Base-by-base conservation (phyloP, 2,113 vertebrate genomes). In the Dipodomys ordii region DNA sequence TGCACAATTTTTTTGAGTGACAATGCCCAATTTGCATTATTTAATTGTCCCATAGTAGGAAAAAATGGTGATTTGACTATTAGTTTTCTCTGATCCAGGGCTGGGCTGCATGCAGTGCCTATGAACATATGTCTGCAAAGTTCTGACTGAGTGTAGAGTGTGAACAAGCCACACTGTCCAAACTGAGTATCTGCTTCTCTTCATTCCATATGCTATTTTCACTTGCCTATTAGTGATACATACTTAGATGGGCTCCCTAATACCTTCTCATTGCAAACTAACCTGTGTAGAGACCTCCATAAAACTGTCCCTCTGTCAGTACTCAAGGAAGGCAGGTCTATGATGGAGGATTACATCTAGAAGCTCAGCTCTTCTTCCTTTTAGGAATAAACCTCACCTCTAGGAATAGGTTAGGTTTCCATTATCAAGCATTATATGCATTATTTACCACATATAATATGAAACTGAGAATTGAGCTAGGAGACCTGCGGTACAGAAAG, bases 201-300 rank as follows among this genome's bases (percentile, higher is more conserved):
- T 96, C 87, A 92, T 90, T 95, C 95, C 97, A 97, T 96, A 97
- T 97, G 97, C 83, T 98, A 94, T 92, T 85, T 97, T 96, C 94
- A 89, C 89, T 97, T 85, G 95, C 96, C 97, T 97, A 95, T 95
- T 97, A 95, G 95, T 0, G 22, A 97, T 96, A 97, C 91, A 94
- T 84, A 91, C 94, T 96, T 95, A 94, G 94, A 97, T 96, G 95
- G 96, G 92, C 94, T 97, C 95, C 94, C 97, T 95, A 96, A 94
- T 93, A 95, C 95, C 97, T 97, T 73, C 94, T 97, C 92, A 92
- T 97, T 97, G 97, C 93, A 98, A 98, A 97, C 91, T 97, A 97
- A 92, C 68, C 83, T 95, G 96, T 96, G 87, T 72, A 18, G 96
- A 97, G 97, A 97, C 96, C 96, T 97, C 97, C 96, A 97, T 97